Conservation (phyloP, 2,113 vertebrate species). For the Centropus bengalensis region DNA sequence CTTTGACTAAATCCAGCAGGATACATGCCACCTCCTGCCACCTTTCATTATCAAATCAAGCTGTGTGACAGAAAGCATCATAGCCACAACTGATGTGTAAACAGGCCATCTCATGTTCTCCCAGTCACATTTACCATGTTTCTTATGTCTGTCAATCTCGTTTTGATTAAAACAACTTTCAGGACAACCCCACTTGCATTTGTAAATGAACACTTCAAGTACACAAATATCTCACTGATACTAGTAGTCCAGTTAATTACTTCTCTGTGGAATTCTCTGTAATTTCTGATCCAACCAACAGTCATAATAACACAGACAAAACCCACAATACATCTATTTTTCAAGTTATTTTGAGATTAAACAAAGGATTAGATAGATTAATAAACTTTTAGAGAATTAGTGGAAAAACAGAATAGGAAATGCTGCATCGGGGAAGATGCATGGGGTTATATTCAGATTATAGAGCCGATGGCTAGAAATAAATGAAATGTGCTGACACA, state of each 20-base stretch:
- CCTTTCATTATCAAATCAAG: not conserved
- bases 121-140: not conserved
- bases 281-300: not conserved
- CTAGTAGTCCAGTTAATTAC: not conserved
- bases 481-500: not conserved
- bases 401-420: not conserved
- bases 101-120: not conserved
- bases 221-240: not conserved
- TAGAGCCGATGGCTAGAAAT: not conserved
- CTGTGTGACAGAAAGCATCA: not conserved
- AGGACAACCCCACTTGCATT: not conserved
- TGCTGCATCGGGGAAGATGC: not conserved
- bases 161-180: slow-evolving; percentile 4
- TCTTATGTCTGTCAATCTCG: not conserved
- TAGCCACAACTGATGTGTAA: not conserved
- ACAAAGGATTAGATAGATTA: not conserved
- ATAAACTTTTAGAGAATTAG: slow-evolving; percentile 11
- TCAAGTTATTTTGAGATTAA: slow-evolving; percentile 3
- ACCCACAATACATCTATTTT: not conserved
- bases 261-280: not conserved
- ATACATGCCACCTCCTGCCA: not conserved
- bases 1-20: not conserved
- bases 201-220: slow-evolving; percentile 2
- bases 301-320: not conserved
- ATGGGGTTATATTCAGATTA: not conserved